A percentile compares a stretch with the other conserved stretches of the same genome.
These are phyloP conservation scores for Papilio elwesi DNA, from an alignment of 2,888 invertebrate species.

Conservation along the genomic window DNA sequence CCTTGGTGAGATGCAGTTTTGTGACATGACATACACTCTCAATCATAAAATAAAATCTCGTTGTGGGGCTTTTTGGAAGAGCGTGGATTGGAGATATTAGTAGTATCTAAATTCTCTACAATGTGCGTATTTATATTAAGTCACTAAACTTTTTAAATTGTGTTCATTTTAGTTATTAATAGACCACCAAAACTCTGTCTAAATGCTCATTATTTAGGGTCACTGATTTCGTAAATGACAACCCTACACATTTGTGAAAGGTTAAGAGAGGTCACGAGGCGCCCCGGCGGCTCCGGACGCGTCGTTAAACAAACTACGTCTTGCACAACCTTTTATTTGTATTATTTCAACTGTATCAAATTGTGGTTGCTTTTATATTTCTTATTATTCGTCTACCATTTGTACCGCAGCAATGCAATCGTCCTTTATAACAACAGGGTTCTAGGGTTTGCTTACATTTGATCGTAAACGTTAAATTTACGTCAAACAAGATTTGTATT, in stretches of 20 bases:
- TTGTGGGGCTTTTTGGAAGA: not conserved
- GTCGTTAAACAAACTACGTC: conserved; percentile 29
- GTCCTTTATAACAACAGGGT: not conserved
- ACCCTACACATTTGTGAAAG: conserved; percentile 34
- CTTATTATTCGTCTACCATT: conserved; percentile 14
- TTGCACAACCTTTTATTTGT: conserved; percentile 30
- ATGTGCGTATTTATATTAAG: not conserved
- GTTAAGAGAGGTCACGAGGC: conserved; percentile 37
- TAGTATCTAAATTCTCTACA: too few relatives aligned
- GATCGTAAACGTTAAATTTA: too few relatives aligned
- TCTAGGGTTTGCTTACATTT: not conserved
- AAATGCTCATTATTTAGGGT: conserved; percentile 24
- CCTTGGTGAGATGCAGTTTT: too few relatives aligned
- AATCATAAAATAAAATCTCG: not conserved
- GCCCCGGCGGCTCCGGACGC: conserved; percentile 32
- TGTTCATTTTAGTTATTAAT: conserved; percentile 1
- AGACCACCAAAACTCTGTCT: not conserved
- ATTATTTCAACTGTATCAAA: conserved; percentile 25
- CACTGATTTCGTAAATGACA: conserved; percentile 26
- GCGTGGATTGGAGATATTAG: not conserved
- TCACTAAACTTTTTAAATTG: not conserved
- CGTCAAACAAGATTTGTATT: too few relatives aligned
- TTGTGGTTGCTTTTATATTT: conserved; percentile 21
- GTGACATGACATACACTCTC: too few relatives aligned
- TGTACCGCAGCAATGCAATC: not conserved